phyloP scores from a whole-genome alignment of 2,888 invertebrate genomes.

The Nezara viridula region DNA sequence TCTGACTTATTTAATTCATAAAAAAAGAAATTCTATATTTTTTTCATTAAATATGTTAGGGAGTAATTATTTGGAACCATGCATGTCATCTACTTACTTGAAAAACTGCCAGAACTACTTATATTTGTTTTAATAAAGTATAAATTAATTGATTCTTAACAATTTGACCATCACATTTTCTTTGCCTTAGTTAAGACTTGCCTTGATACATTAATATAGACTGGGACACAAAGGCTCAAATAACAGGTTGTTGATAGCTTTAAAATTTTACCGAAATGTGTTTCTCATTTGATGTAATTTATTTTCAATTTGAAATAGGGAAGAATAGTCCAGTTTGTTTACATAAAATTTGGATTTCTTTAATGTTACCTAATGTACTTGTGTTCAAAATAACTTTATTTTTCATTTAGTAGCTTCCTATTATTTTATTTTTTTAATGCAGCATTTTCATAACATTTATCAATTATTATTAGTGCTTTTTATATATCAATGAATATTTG shows the following conservation, averaged over 20 bases:
- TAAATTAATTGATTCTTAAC: background rate
- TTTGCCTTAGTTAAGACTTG: background rate
- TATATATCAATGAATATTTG: background rate
- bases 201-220: background rate
- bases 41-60: too few species aligned
- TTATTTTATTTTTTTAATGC: background rate
- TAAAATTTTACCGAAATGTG: background rate
- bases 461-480: background rate
- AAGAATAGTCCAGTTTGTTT: conserved; percentile 31
- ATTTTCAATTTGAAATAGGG: background rate
- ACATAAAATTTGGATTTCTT: background rate
- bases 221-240: background rate
- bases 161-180: background rate
- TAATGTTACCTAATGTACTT: background rate
- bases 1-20: too few species aligned
- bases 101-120: background rate
- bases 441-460: background rate
- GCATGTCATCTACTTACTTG: background rate
- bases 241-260: background rate
- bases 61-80: too few species aligned
- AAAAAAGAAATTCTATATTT: too few species aligned
- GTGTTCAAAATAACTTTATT: background rate
- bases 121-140: background rate
- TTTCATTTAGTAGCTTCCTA: background rate
- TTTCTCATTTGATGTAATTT: background rate